Evolutionary conservation across 2,888 invertebrate species (phyloP), one percentile per base, ranked within the genome.

Genomic region (Stenchaetothrips biformis): DNA sequence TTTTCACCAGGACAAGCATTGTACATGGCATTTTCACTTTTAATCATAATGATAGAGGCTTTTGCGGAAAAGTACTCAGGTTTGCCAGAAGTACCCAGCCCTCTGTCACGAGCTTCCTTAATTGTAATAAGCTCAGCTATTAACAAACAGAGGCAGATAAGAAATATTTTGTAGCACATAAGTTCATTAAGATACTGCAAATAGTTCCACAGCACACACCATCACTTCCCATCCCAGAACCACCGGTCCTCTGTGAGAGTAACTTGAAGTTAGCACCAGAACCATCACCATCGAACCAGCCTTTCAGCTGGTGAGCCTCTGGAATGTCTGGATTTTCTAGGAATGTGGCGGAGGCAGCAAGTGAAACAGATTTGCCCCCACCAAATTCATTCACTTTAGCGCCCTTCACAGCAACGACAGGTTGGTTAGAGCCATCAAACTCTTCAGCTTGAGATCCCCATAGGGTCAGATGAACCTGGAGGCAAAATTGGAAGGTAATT

Each of bases 401-500:
- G 6, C 94, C 93, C 89, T 98, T 98, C 1, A 95, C 89, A 25
- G 95, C 93, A 53, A 99, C 85, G 0, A 99, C 93, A 2, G 97
- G 96, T 85, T 94, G 92, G 7, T 89, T 88, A 80, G 89, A 89
- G 0, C 91, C 93, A 84, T 94, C 92, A 86, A 98, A 98, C 81
- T 91, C 92, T 85, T 94, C 94, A 0, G 98, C 98, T 85, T 95
- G 93, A 53, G 89, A 89, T 4, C 95, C 97, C 99, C 99, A 99
- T 0, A 99, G 86, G 0, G 98, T 97, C 6, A 98, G 85, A n/a
- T 88, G 88, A 37, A 95, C 89, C 93, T 93, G 85, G 87, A 85
- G 78, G 88, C 88, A 67, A 81, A 48, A 80, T 79, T 77, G 67
- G 18, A 27, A 81, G 77, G 79, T 79, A 82, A 81, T 78, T 27